Evolutionary conservation across 2,113 vertebrate genomes (phyloP), one percentile per base, ranked within the genome.

Genomic region (Chloropsis cyanopogon): DNA sequence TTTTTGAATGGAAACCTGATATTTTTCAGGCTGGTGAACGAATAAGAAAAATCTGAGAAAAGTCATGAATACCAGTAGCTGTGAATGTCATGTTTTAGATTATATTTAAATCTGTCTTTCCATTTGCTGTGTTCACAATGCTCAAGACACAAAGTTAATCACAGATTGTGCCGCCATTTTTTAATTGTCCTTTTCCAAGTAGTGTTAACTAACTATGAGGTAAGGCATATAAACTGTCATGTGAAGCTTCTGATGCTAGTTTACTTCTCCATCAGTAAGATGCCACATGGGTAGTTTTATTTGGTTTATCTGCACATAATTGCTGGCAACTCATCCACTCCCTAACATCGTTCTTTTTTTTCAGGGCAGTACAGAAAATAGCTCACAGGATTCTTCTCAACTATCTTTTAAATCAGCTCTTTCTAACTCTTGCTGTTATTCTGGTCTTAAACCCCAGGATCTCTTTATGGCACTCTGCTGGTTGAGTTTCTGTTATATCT

Each of bases 41-140:
- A 97, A 90, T 64, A 93, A 93, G 79, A 85, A 94, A 97, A 95
- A 66, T 63, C 86, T 66, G 95, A 95, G 88, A 93, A 94, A 95
- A 94, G 54, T 53, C 76, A 86, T 39, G 85, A 93, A 70, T 50
- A 41, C n/a, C 59, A 86, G 92, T 88, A 93, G 71, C 78, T 95
- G 86, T 54, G 71, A 94, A 86, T 96, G 57, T 73, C 59, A 25
- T 82, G 46, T 75, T 90, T 77, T 75, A 95, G 83, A 81, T 92
- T 88, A 66, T 82, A 76, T 95, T 86, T 87, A 95, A 95, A 73
- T 84, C 66, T 92, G 80, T 88, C 22, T 71, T 69, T 69, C 73
- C 37, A 46, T 82, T 77, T 46, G 5, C 82, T 86, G 31, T 66
- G 28, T 57, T 95, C 57, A 41, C 33, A 42, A 56, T 50, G 61